These are phyloP conservation scores for Diploptera punctata DNA, from an alignment of 2,888 invertebrate species.

Conservation along the genomic window DNA sequence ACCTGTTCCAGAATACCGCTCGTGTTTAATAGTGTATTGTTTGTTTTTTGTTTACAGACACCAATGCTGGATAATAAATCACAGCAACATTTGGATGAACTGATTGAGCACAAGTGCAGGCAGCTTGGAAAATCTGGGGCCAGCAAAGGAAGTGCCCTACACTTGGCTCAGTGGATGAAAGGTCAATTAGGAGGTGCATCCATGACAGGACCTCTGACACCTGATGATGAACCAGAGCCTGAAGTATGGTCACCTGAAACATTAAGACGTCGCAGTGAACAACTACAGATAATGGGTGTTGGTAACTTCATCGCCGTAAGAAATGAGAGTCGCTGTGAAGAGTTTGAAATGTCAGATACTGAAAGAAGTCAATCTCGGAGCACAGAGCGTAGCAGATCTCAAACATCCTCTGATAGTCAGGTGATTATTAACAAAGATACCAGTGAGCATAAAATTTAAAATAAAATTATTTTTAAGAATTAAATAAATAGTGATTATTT, in stretches of 20 bases:
- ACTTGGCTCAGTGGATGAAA: constrained; percentile 81
- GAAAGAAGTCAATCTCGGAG: constrained; percentile 75
- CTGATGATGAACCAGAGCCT: constrained; percentile 40
- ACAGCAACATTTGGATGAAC: constrained; percentile 59
- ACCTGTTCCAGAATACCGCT: background rate
- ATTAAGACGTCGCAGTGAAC: constrained; percentile 71
- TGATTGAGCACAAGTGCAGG: constrained; percentile 69
- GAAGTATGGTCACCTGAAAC: constrained; percentile 73
- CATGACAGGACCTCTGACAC: constrained; percentile 30
- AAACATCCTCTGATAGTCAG: constrained; percentile 74
- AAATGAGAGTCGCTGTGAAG: constrained; percentile 50
- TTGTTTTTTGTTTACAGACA: constrained; percentile 28
- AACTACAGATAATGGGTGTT: constrained; percentile 58
- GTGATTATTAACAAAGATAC: no score
- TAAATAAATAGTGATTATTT: no score
- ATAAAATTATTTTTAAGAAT: no score
- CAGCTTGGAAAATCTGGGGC: constrained; percentile 67
- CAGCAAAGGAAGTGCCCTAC: constrained; percentile 74
- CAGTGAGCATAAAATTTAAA: no score
- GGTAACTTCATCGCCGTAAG: constrained; percentile 42
- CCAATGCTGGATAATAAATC: constrained; percentile 34
- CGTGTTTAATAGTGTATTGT: background rate
- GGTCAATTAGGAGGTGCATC: constrained; percentile 65
- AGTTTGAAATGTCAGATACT: constrained; percentile 46
- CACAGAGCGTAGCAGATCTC: constrained; percentile 53